These are phyloP conservation scores for Copidosoma floridanum DNA, from an alignment of 1,140 invertebrate species.

Conservation along the genomic window DNA sequence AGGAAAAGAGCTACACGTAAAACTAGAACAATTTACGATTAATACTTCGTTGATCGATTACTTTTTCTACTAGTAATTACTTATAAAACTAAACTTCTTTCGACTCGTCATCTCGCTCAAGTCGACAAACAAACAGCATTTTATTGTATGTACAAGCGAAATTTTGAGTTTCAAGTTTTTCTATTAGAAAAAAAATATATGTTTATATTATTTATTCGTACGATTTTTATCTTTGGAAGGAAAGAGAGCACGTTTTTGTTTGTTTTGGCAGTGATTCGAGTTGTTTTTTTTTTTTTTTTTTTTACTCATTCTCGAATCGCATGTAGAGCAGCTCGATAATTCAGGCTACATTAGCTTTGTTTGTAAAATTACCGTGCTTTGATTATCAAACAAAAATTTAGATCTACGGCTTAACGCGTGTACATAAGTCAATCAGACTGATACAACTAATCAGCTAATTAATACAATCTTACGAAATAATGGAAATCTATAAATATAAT, in stretches of 20 bases:
- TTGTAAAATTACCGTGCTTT: too few relatives aligned
- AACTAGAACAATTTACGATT: not conserved
- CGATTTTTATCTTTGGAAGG: not conserved
- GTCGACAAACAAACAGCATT: not conserved
- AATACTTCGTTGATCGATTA: constrained; percentile 6
- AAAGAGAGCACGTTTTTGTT: not conserved
- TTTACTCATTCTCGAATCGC: not conserved
- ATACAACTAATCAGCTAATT: not conserved
- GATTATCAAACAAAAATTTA: too few relatives aligned
- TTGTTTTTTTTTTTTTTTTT: not conserved
- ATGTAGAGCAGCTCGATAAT: not conserved
- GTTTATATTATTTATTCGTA: not conserved
- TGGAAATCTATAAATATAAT: not conserved
- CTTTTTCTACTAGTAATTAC: not conserved
- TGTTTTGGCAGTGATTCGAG: constrained; percentile 14
- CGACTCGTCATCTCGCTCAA: not conserved
- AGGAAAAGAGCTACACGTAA: not conserved
- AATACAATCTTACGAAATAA: not conserved
- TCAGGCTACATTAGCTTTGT: not conserved
- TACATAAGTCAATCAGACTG: not conserved
- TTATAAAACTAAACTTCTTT: not conserved
- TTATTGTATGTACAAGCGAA: not conserved
- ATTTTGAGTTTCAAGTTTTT: not conserved
- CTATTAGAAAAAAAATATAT: too few relatives aligned
- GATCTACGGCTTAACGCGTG: not conserved